Conservation (phyloP, 2,888 invertebrate genomes). For the Harmothoe impar region DNA sequence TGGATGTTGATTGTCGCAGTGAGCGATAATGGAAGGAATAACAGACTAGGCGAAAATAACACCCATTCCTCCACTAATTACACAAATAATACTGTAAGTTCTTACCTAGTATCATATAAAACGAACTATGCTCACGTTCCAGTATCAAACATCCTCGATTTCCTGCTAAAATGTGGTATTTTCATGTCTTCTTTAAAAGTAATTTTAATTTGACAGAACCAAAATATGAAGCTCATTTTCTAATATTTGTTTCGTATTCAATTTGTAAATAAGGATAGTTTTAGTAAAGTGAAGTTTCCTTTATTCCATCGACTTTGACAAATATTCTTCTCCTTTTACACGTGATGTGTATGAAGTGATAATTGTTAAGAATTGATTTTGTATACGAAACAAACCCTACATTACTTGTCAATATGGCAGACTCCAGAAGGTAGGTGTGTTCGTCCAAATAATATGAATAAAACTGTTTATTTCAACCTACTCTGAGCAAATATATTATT, state of each 20-base stretch:
- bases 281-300: no score
- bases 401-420: constrained; percentile 43
- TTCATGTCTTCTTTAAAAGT: constrained; percentile 11
- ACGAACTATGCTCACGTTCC: not conserved
- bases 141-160: not conserved
- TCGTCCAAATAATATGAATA: not conserved
- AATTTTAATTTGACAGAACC: constrained; percentile 46
- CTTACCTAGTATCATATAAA: not conserved
- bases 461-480: not conserved
- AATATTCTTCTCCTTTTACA: no score
- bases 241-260: not conserved
- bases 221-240: not conserved
- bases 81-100: not conserved
- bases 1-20: not conserved
- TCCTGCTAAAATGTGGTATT: not conserved
- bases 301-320: no score
- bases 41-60: not conserved
- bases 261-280: not conserved
- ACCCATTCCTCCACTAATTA: not conserved
- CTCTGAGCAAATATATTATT: not conserved
- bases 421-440: constrained; percentile 60
- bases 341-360: no score
- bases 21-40: constrained; percentile 40
- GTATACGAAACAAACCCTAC: not conserved
- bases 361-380: not conserved